Evolutionary conservation across 2,113 vertebrate genomes (phyloP).

Genomic region (Sorex fumeus): DNA sequence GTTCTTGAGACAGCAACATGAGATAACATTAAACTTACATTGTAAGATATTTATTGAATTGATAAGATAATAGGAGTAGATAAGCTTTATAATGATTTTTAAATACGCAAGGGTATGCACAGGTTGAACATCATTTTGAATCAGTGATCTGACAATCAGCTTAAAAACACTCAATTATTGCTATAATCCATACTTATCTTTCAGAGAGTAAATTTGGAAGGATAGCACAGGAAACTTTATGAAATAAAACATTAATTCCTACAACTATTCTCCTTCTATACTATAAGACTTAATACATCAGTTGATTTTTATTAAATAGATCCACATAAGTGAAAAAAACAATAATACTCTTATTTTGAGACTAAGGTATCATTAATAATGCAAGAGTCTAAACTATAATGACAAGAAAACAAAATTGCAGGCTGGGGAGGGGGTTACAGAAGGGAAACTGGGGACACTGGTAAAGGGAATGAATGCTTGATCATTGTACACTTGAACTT

Average conservation of each 20-base stretch:
- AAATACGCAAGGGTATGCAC: no score
- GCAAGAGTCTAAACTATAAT: background rate
- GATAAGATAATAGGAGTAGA: slow-evolving; percentile 34
- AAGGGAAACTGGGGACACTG: no score
- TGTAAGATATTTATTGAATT: slow-evolving; percentile 34
- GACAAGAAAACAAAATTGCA: background rate
- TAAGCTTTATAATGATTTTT: background rate
- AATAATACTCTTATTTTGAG: slow-evolving; percentile 20
- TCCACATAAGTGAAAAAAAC: background rate
- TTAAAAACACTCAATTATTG: background rate
- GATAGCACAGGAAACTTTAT: background rate
- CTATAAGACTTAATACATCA: background rate
- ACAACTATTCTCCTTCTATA: background rate
- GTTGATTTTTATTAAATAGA: slow-evolving; percentile 43
- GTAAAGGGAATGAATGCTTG: no score
- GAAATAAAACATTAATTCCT: background rate
- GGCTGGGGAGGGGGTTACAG: no score
- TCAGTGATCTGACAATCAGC: background rate
- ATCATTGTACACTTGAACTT: no score
- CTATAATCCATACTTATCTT: background rate
- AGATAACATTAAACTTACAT: slow-evolving; percentile 36
- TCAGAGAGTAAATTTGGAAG: background rate
- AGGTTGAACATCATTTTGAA: no score
- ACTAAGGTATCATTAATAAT: background rate
- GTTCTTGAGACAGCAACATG: slow-evolving; percentile 76